Conservation (phyloP, 2,797 vertebrate genomes). For the Sebastes matsubarae region DNA sequence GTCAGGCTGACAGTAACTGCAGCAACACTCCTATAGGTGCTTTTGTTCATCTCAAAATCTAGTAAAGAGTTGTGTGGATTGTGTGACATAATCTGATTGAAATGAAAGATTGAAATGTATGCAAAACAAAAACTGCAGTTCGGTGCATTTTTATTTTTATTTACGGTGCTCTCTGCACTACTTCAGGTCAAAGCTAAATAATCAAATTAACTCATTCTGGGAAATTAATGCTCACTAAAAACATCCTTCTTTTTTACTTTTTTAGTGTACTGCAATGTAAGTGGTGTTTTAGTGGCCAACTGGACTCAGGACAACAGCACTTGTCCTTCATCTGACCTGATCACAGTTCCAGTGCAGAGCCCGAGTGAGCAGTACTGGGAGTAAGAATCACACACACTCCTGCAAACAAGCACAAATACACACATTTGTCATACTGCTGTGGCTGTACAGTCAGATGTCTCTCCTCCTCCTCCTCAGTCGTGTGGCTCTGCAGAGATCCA, state of each 20-base stretch:
- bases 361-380: conserved; percentile 96
- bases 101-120: neutral
- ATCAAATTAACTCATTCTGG: neutral
- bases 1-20: conserved; percentile 84
- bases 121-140: neutral
- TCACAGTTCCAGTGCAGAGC: conserved; percentile 77
- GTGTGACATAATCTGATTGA: neutral
- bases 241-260: neutral
- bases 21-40: conserved; percentile 82
- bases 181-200: neutral
- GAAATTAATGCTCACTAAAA: neutral
- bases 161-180: neutral
- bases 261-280: conserved; percentile 81
- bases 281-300: conserved; percentile 69
- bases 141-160: neutral
- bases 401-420: neutral
- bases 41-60: neutral
- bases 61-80: neutral
- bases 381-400: conserved; percentile 79
- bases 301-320: conserved; percentile 81
- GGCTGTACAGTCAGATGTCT: conserved; percentile 1
- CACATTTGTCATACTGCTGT: neutral
- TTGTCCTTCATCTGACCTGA: conserved; percentile 68
- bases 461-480: conserved; percentile 72
- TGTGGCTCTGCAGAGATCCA: conserved; percentile 87